These are phyloP conservation scores for Maniola jurtina DNA, from an alignment of 1,140 invertebrate species.

Conservation along the genomic window DNA sequence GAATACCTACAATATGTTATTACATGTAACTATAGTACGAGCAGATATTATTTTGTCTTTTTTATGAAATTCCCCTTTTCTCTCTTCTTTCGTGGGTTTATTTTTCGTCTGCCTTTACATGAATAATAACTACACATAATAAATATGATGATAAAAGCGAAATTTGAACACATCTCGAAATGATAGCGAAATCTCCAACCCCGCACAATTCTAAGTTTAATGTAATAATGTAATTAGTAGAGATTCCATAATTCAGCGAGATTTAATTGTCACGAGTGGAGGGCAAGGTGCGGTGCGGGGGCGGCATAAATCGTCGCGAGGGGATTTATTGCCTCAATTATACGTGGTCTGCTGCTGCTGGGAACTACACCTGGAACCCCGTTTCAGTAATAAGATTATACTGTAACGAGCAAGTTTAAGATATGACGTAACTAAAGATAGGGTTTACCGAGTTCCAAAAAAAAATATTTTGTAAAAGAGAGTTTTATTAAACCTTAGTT, in stretches of 20 bases:
- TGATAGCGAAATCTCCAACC: background rate
- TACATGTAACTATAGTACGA: no score
- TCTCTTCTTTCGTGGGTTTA: no score
- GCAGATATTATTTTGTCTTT: no score
- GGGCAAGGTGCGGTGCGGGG: constrained; percentile 31
- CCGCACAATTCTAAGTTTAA: constrained; percentile 9
- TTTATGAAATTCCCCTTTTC: no score
- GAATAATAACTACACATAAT: no score
- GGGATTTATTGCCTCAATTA: constrained; percentile 73
- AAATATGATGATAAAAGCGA: background rate
- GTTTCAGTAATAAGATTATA: constrained; percentile 55
- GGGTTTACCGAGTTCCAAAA: constrained; percentile 8
- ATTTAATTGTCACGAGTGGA: constrained; percentile 66
- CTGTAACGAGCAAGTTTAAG: constrained; percentile 42
- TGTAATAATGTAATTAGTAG: constrained; percentile 52
- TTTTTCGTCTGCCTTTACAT: no score
- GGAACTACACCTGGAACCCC: constrained; percentile 56
- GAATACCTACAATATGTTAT: no score
- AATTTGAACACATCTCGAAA: background rate
- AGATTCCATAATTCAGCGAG: constrained; percentile 52
- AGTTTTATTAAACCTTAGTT: no score
- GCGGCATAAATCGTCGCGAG: constrained; percentile 50
- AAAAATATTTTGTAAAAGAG: background rate
- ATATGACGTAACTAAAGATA: constrained; percentile 37
- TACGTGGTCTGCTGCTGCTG: constrained; percentile 51